A percentile compares a stretch with the other conserved stretches of the same genome.
phyloP scores from a whole-genome alignment of 2,113 vertebrate genomes.

The Poeciliopsis retropinna region DNA sequence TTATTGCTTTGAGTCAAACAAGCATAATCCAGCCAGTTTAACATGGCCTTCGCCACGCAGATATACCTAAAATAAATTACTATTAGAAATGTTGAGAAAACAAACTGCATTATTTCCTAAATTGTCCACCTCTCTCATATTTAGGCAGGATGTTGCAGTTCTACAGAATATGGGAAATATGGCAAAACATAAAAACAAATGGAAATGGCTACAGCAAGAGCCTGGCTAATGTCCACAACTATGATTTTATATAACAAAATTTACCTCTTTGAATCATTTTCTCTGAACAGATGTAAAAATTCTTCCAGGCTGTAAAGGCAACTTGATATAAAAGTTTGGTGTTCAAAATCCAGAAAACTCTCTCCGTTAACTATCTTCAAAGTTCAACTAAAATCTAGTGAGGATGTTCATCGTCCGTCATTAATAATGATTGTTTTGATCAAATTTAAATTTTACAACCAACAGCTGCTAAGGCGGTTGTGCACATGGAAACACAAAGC shows the following conservation, averaged over 20 bases:
- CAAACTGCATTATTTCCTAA: conserved; percentile 25
- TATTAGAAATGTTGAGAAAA: conserved; percentile 39
- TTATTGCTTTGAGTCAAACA: conserved; percentile 49
- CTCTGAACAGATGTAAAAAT: not conserved
- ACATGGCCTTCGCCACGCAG: conserved; percentile 6
- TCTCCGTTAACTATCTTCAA: too few relatives aligned
- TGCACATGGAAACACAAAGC: not conserved
- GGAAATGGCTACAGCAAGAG: not conserved
- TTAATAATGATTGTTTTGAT: not conserved
- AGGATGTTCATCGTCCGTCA: too few relatives aligned
- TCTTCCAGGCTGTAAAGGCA: not conserved
- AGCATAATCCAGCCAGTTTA: conserved; percentile 26
- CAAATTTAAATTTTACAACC: not conserved
- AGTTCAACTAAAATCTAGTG: too few relatives aligned
- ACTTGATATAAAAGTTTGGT: not conserved
- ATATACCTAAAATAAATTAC: conserved; percentile 21
- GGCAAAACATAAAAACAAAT: not conserved
- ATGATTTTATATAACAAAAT: not conserved
- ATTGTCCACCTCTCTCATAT: conserved; percentile 24
- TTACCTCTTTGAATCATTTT: not conserved
- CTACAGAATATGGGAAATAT: not conserved
- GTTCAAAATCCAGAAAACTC: not conserved
- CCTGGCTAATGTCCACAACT: not conserved
- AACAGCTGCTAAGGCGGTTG: not conserved
- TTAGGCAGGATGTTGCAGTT: conserved; percentile 6